These are phyloP conservation scores for Whitmania pigra DNA, from an alignment of 1,140 invertebrate genomes.

Conservation along the genomic window DNA sequence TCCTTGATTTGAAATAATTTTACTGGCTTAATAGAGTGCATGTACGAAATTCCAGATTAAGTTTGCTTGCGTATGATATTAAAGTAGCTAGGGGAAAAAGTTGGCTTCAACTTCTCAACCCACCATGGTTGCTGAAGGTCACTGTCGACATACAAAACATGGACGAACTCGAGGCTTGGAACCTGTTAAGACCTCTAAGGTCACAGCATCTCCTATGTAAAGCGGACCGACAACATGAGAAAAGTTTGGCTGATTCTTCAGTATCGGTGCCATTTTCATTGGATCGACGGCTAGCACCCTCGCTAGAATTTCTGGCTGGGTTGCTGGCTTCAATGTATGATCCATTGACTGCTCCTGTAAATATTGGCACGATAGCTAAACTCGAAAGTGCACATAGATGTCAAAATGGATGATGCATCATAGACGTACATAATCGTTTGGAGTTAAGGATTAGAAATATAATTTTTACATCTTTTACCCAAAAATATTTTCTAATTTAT, in stretches of 20 bases:
- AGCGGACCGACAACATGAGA: background rate
- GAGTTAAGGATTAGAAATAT: no score
- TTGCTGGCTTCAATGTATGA: background rate
- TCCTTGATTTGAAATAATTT: background rate
- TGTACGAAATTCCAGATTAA: background rate
- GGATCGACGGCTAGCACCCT: background rate
- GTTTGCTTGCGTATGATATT: background rate
- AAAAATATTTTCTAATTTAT: background rate
- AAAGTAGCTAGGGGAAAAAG: background rate
- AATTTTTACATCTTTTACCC: no score
- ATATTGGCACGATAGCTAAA: background rate
- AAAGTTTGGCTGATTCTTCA: conserved; percentile 11
- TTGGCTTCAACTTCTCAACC: background rate
- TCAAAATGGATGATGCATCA: background rate
- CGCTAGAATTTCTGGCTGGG: background rate
- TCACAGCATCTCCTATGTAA: background rate
- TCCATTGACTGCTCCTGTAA: background rate
- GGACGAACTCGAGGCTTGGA: background rate
- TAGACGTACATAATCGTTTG: background rate
- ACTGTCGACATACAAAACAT: background rate
- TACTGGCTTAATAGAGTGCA: background rate
- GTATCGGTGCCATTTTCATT: background rate
- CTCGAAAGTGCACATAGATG: background rate
- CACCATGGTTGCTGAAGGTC: background rate
- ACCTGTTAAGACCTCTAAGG: background rate